These are phyloP conservation scores for Archocentrus centrarchus DNA, from an alignment of 2,113 vertebrate species.

Conservation along the genomic window DNA sequence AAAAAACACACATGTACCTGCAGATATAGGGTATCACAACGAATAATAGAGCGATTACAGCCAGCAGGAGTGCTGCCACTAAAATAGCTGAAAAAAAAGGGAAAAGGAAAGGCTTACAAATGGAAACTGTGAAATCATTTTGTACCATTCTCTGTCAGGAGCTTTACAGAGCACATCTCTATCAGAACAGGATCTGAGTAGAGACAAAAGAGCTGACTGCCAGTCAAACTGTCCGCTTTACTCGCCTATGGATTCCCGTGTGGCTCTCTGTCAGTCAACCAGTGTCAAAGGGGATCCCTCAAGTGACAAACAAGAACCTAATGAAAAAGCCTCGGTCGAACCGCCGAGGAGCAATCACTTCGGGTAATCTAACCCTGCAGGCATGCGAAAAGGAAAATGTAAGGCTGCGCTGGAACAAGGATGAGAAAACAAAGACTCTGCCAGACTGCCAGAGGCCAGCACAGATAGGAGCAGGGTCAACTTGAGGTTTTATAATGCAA, in stretches of 20 bases:
- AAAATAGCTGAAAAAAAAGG: constrained; percentile 74
- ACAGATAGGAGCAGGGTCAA: constrained; percentile 3
- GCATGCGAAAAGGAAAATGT: constrained; percentile 50
- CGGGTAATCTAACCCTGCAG: constrained; percentile 66
- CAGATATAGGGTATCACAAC: constrained; percentile 60
- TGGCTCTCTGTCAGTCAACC: constrained; percentile 57
- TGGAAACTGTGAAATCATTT: background rate
- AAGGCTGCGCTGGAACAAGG: constrained; percentile 54
- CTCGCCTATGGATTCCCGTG: constrained; percentile 39
- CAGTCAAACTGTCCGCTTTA: constrained; percentile 44
- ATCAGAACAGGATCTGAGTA: constrained; percentile 38
- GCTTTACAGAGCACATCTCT: constrained; percentile 2
- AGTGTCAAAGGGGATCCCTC: constrained; percentile 65
- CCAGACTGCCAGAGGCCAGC: constrained; percentile 40
- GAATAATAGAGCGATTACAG: constrained; percentile 51
- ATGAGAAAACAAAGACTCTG: constrained; percentile 35
- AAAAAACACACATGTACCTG: constrained; percentile 76
- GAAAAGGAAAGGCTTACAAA: constrained; percentile 24
- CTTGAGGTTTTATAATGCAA: constrained; percentile 26
- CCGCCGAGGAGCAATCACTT: constrained; percentile 65
- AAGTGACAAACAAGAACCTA: constrained; percentile 66
- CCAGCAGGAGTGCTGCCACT: constrained; percentile 70
- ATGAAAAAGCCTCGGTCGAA: constrained; percentile 65
- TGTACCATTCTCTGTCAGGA: constrained; percentile 13
- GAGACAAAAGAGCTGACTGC: constrained; percentile 34